Percentiles rank a stretch among this genome's conserved stretches.
Evolutionary conservation across 2,113 vertebrate species (phyloP).

Genomic region (Dolichallabes microphthalmus): DNA sequence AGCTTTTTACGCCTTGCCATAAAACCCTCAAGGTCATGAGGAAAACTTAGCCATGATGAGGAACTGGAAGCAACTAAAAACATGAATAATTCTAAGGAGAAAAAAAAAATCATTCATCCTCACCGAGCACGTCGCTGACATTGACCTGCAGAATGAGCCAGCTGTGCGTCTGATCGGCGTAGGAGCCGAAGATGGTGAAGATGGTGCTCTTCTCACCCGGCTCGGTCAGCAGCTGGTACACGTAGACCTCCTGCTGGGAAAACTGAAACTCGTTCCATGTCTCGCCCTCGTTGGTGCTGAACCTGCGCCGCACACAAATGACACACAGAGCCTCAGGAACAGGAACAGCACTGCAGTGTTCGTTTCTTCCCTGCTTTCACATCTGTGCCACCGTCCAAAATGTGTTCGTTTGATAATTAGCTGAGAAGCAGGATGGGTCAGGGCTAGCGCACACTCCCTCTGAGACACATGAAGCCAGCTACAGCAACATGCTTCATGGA

Average conservation of each 20-base stretch:
- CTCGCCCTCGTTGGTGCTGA: constrained; percentile 96
- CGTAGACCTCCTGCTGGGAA: constrained; percentile 82
- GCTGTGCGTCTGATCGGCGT: constrained; percentile 90
- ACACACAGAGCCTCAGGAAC: neutral
- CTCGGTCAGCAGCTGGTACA: constrained; percentile 93
- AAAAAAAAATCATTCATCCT: constrained; percentile 34
- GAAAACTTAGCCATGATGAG: neutral
- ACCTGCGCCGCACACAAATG: constrained; percentile 65
- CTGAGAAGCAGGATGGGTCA: neutral
- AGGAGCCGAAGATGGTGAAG: constrained; percentile 96
- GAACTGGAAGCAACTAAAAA: neutral
- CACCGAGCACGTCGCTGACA: constrained; percentile 86
- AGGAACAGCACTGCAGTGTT: neutral
- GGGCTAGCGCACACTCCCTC: too few relatives aligned
- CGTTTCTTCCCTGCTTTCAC: neutral
- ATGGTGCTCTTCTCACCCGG: constrained; percentile 95
- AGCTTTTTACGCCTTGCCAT: neutral
- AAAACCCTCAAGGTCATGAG: neutral
- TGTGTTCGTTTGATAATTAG: neutral
- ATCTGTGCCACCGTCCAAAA: neutral
- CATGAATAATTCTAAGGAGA: neutral
- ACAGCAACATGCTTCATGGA: too few relatives aligned
- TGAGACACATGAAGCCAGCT: too few relatives aligned
- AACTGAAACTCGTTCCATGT: constrained; percentile 89
- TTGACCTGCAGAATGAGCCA: constrained; percentile 99